Evolutionary conservation across 2,888 invertebrate genomes (phyloP), one percentile per base, ranked within the genome.

Genomic region (Leptinotarsa haldemani): DNA sequence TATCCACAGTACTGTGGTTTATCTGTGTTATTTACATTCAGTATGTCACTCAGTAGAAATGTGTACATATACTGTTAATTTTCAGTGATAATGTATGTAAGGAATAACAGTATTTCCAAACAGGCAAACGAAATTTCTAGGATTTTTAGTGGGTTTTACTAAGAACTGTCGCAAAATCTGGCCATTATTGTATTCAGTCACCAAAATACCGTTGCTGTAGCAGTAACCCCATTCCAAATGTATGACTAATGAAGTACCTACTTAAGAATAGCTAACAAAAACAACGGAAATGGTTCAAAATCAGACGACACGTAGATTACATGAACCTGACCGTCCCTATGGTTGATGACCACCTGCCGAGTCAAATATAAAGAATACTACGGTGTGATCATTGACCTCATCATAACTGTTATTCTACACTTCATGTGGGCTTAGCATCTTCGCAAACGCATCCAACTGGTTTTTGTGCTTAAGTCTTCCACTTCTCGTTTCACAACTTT

Each of bases 381-480:
- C 56, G 69, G 52, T 69, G 72, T 85, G 85, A 85, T 85, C 86
- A 83, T 86, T 86, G 86, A 86, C 86, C 86, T 82, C 84, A 81
- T 78, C 81, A 82, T 80, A 82, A 86, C 86, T 85, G 86, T 86
- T 84, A 84, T 82, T 81, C 76, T 72, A 77, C 80, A 82, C 70
- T 81, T 79, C 79, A 83, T 84, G 84, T 82, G 83, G 84, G 84
- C 81, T 83, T 77, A 77, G 80, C 78, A 80, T 61, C 61, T 61
- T 40, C 16, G 40, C 61, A 61, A 61, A 30, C 30, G 40, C 77
- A 73, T 22, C 22, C 56, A 56, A 56, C 20, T 15, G 1, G 74
- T 78, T 78, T 80, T 78, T 79, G 40, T 40, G 40, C 40, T 40
- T 40, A 40, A 12, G 40, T 40, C 5, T 40, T 40, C 40, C 40